These are phyloP conservation scores for Noctilio leporinus DNA, from an alignment of 2,113 vertebrate species.

Conservation along the genomic window DNA sequence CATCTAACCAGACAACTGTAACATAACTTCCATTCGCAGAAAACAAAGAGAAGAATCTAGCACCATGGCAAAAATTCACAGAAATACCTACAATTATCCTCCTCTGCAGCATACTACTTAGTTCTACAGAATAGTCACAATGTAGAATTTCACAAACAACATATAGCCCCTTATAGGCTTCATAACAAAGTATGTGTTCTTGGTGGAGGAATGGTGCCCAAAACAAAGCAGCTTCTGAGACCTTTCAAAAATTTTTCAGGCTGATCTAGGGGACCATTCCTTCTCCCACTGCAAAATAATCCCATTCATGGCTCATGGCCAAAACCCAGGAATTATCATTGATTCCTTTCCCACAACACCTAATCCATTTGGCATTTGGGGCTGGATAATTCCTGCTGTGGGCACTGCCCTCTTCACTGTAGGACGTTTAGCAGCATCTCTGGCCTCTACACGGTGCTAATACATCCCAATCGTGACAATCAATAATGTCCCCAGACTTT, in stretches of 20 bases:
- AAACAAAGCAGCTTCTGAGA: constrained; percentile 27
- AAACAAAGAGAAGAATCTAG: not conserved
- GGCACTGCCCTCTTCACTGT: not conserved
- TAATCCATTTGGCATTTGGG: not conserved
- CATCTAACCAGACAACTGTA: not conserved
- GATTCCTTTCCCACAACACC: not conserved
- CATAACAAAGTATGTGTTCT: not conserved
- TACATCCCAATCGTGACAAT: not conserved
- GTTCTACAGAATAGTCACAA: not conserved
- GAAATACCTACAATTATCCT: not conserved
- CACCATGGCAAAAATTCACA: not conserved
- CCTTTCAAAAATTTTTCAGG: not conserved
- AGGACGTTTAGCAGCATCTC: not conserved
- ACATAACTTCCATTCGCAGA: not conserved
- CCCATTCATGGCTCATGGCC: not conserved
- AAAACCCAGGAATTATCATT: not conserved
- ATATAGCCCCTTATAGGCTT: not conserved
- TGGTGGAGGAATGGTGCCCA: not conserved
- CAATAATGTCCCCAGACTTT: not conserved
- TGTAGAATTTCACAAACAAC: not conserved
- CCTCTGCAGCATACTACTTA: not conserved
- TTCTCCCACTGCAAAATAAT: not conserved
- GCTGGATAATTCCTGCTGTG: not conserved
- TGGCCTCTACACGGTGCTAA: not conserved
- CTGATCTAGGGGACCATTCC: not conserved